Conservation (phyloP, 2,113 vertebrate genomes). For the Brachyhypopomus gauderio region DNA sequence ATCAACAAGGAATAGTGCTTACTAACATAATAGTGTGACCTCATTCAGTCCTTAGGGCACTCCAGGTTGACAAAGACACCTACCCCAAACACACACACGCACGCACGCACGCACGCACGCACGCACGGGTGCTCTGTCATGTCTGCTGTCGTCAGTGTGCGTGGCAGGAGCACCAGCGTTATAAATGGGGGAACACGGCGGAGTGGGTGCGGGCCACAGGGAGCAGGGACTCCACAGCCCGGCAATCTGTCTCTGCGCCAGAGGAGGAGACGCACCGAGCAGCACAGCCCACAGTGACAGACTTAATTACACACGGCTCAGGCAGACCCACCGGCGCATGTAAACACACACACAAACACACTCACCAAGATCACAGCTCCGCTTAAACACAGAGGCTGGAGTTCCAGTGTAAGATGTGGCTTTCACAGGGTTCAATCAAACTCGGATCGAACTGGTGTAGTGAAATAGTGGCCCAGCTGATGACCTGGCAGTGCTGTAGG, state of each 20-base stretch:
- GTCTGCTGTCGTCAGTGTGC: neutral
- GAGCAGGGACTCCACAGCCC: conserved; percentile 45
- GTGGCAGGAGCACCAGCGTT: conserved; percentile 38
- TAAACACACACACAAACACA: conserved; percentile 16
- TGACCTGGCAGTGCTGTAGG: neutral
- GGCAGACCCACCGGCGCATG: conserved; percentile 7
- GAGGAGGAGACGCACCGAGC: conserved; percentile 31
- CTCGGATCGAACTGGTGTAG: neutral
- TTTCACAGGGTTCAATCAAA: neutral
- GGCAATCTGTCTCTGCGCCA: conserved; percentile 53
- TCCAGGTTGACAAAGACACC: neutral
- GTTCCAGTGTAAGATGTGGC: neutral
- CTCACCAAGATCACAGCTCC: neutral
- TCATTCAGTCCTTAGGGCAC: conserved; percentile 15
- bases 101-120: neutral
- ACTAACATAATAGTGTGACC: conserved; percentile 12
- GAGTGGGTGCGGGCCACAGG: conserved; percentile 51
- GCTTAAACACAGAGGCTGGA: neutral
- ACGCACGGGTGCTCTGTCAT: neutral
- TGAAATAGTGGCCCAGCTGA: neutral
- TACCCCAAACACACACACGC: conserved; percentile 7
- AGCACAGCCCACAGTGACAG: conserved; percentile 41
- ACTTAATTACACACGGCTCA: conserved; percentile 51
- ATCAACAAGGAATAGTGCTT: neutral
- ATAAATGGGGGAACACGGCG: conserved; percentile 48